Conservation (phyloP, 2,888 invertebrate species). For the Cheilosia impressa region DNA sequence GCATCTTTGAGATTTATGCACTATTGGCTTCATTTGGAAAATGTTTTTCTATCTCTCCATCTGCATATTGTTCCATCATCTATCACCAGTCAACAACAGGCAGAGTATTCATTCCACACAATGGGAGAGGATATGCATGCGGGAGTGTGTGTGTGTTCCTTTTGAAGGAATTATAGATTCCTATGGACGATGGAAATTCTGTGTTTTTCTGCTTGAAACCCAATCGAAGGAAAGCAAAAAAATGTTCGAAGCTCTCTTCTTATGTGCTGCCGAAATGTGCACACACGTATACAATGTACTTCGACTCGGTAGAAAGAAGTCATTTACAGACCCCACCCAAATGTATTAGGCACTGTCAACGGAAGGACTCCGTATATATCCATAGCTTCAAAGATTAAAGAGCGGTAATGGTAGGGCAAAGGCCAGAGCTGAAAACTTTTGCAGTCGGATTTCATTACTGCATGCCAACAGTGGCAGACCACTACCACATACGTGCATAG, state of each 20-base stretch:
- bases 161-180: constrained; percentile 21
- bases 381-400: constrained; percentile 48
- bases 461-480: constrained; percentile 53
- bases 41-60: constrained; percentile 34
- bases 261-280: neutral
- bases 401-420: constrained; percentile 26
- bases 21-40: constrained; percentile 61
- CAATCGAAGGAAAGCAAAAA: neutral
- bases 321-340: constrained; percentile 1
- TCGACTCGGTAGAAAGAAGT: neutral
- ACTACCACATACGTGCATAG: constrained; percentile 11
- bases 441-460: constrained; percentile 64
- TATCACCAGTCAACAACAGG: constrained; percentile 18
- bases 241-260: too few relatives aligned
- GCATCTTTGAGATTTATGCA: constrained; percentile 67
- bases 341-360: neutral
- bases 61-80: constrained; percentile 24
- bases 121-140: too few relatives aligned
- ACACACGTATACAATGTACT: neutral
- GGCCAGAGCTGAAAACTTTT: constrained; percentile 24
- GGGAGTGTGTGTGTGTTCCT: neutral
- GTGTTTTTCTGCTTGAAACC: neutral
- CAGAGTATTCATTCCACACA: neutral
- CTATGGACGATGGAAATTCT: neutral
- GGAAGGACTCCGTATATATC: constrained; percentile 16